Percentiles rank a stretch among this genome's conserved stretches.
Evolutionary conservation across 1,140 invertebrate genomes (phyloP).

Genomic region (Heliconius melpomene): DNA sequence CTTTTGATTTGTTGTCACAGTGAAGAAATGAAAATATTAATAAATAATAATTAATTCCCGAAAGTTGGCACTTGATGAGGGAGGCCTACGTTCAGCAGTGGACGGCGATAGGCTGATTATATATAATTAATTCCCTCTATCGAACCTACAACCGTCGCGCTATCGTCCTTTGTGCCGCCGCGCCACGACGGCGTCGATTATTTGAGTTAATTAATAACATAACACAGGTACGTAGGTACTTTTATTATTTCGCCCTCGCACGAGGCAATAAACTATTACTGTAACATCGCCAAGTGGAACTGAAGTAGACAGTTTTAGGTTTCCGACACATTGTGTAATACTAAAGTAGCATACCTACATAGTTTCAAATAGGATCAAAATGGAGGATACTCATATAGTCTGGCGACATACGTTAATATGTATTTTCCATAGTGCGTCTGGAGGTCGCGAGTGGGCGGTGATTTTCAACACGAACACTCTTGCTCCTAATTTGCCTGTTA

Average conservation of each 20-base stretch:
- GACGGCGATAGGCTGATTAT: no score
- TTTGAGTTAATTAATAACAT: no score
- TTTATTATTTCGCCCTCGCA: neutral
- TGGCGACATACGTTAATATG: neutral
- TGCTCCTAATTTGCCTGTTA: constrained; percentile 26
- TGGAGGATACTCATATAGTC: neutral
- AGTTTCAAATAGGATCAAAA: constrained; percentile 8
- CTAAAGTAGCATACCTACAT: neutral
- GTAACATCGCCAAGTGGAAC: neutral
- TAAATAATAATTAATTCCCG: no score
- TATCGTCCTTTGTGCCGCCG: no score
- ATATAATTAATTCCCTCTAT: no score
- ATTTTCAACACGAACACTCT: constrained; percentile 25
- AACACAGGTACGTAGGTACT: neutral
- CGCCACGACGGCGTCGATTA: no score
- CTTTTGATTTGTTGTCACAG: no score
- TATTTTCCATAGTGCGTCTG: neutral
- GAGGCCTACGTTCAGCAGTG: no score
- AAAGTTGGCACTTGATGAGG: no score
- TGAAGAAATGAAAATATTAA: no score
- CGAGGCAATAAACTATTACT: no score
- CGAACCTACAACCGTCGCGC: no score
- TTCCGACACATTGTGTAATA: neutral
- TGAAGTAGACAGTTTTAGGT: neutral
- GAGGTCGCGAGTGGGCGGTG: constrained; percentile 19